A percentile compares a stretch with the other conserved stretches of the same genome.
These are phyloP conservation scores for Alaudala cheleensis DNA, from an alignment of 2,113 vertebrate species.

Conservation along the genomic window DNA sequence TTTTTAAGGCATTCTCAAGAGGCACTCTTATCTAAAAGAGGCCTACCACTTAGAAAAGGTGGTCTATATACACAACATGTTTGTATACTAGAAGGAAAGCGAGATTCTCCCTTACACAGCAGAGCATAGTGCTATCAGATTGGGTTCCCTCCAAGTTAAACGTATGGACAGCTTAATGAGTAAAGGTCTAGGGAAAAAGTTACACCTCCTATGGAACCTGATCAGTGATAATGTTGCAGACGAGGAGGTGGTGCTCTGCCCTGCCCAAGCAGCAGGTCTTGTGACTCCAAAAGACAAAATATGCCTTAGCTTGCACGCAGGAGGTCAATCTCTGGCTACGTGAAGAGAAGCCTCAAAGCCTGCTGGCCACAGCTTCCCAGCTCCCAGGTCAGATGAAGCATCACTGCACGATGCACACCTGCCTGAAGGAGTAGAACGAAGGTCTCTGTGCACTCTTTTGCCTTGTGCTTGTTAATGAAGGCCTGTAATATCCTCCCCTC, in stretches of 20 bases:
- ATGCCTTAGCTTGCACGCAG: not conserved
- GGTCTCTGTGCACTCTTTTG: not conserved
- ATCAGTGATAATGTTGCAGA: not conserved
- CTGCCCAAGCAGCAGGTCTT: conserved; percentile 2
- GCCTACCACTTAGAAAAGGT: not conserved
- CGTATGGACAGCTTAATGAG: not conserved
- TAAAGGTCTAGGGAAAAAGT: not conserved
- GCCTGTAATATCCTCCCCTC: not conserved
- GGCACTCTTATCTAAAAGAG: not conserved
- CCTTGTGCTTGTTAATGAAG: not conserved
- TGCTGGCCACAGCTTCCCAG: not conserved
- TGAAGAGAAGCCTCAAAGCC: conserved; percentile 17
- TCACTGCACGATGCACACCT: fast-evolving
- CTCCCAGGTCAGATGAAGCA: not conserved
- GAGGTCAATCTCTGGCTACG: not conserved
- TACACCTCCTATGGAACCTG: not conserved
- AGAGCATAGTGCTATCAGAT: not conserved
- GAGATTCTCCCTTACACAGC: not conserved
- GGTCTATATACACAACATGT: not conserved
- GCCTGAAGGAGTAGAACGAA: not conserved
- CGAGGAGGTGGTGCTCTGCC: not conserved
- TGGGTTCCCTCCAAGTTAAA: not conserved
- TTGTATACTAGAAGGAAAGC: not conserved
- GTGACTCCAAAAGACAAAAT: not conserved
- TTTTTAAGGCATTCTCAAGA: not conserved